Base-by-base conservation (phyloP, 2,797 vertebrate species). In the Xiphophorus birchmanni region DNA sequence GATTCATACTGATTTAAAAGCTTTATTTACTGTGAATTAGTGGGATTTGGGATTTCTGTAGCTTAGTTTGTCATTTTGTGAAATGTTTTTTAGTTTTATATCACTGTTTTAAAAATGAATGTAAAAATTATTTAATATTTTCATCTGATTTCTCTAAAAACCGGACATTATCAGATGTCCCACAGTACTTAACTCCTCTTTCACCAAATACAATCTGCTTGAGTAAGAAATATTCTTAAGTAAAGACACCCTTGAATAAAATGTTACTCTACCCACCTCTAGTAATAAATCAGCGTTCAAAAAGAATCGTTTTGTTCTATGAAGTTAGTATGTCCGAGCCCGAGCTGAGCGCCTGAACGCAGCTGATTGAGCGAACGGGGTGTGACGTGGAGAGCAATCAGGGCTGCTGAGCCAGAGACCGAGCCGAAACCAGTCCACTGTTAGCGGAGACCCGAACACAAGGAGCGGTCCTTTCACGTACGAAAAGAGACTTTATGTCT, bases 301-400 rank as follows among this genome's bases (percentile, higher is more conserved):
- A 3, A 15, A 45, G 5, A 15, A 17, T 42, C 0, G 1, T 13
- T 54, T 52, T 17, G 48, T 0, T 35, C 17, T 1, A 0, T 0
- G 78, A 78, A 32, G 2, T 0, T 81, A 1, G 0, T 1, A 83
- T 0, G 0, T 84, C 85, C 23, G 84, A 90, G 87, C n/a, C 23
- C 48, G 3, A 10, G 42, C 0, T 0, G 45, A 58, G 80, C 9
- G 2, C 80, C 0, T 91, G 88, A 93, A 94, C 0, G 92, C 91
- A 90, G 18, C 94, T 89, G 2, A 29, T 29, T 75, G 37, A 78
- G 81, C 77, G 84, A 81, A 84, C 45, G 73, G 88, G 88, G 81
- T 79, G 90, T 94, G 94, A 94, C 91, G 92, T 91, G 78, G 48
- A 60, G 86, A 63, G 84, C 83, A 76, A 78, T 78, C 80, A 81